Evolutionary conservation across 2,113 vertebrate genomes (phyloP).

Genomic region (Pseudopipra pipra): DNA sequence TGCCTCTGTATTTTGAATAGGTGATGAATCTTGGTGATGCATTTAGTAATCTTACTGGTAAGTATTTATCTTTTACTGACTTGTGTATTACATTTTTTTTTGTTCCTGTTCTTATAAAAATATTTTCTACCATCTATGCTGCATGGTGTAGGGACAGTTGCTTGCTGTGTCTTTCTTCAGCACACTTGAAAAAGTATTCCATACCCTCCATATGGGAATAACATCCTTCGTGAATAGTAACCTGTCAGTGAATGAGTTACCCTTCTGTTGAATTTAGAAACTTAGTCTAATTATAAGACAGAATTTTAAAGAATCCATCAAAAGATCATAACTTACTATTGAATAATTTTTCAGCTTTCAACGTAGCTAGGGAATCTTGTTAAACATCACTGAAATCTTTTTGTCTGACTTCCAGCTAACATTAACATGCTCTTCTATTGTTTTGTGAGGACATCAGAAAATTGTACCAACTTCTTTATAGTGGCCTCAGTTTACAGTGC

Average conservation of each 20-base stretch:
- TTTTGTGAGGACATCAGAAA: background rate
- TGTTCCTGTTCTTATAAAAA: background rate
- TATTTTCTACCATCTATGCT: background rate
- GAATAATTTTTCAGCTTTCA: background rate
- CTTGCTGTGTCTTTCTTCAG: background rate
- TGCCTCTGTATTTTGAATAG: background rate
- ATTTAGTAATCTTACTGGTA: background rate
- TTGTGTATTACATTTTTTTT: background rate
- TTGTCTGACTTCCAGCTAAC: background rate
- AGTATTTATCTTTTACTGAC: background rate
- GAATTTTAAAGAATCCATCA: background rate
- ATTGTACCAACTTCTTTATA: background rate
- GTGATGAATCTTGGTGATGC: background rate
- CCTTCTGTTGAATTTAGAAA: background rate
- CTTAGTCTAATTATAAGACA: background rate
- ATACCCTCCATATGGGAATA: background rate
- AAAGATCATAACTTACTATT: background rate
- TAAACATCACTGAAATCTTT: background rate
- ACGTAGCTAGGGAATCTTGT: background rate
- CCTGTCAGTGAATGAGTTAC: background rate
- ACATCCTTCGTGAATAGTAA: background rate
- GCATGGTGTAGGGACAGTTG: background rate
- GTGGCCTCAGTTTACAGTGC: background rate
- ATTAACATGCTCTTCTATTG: fast-evolving
- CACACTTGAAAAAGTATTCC: background rate